phyloP scores from a whole-genome alignment of 2,888 invertebrate genomes.

The Epinotia demarniana region DNA sequence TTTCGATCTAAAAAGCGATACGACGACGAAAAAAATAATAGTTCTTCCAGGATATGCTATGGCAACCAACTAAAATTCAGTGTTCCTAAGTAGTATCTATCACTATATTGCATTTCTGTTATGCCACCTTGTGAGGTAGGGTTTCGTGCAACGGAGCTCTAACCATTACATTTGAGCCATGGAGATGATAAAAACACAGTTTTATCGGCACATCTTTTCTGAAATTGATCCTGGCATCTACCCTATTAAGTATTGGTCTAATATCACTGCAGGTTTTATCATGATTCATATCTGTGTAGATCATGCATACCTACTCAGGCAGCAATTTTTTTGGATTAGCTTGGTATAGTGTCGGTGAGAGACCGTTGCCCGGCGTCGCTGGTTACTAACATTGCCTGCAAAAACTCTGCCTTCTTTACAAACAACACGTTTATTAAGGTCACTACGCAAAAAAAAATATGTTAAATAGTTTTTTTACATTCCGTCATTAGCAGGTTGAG shows the following conservation, averaged over 20 bases:
- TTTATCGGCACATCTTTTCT: too few relatives aligned
- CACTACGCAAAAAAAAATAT: slow-evolving; percentile 46
- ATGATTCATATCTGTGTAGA: slow-evolving; percentile 11
- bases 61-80: too few relatives aligned
- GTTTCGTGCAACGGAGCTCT: too few relatives aligned
- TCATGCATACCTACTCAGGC: slow-evolving; percentile 60
- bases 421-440: slow-evolving; percentile 50
- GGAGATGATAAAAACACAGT: too few relatives aligned
- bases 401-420: slow-evolving; percentile 53
- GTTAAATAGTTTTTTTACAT: slow-evolving; percentile 38
- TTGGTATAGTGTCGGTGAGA: slow-evolving; percentile 72
- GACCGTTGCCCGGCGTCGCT: slow-evolving; percentile 60
- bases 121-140: too few relatives aligned
- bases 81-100: too few relatives aligned
- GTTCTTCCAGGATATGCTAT: too few relatives aligned
- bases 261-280: neutral
- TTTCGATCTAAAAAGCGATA: too few relatives aligned
- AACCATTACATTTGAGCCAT: too few relatives aligned
- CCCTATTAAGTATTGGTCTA: neutral
- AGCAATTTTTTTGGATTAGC: slow-evolving; percentile 49
- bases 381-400: slow-evolving; percentile 71
- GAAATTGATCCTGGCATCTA: neutral
- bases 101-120: too few relatives aligned
- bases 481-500: slow-evolving; percentile 38
- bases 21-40: too few relatives aligned